phyloP scores from a whole-genome alignment of 2,113 vertebrate species.

The Thunnus maccoyii region DNA sequence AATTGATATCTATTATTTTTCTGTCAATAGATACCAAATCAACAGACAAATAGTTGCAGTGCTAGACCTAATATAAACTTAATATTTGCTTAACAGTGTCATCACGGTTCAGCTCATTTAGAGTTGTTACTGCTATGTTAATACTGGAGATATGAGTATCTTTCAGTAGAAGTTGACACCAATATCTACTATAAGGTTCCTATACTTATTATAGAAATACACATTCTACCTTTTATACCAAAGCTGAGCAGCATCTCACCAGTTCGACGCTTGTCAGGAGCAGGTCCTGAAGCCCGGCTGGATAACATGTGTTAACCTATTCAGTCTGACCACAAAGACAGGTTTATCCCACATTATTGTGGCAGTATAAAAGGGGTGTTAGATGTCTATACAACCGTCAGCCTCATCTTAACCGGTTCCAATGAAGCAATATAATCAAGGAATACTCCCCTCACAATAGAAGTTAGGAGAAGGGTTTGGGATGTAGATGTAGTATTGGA shows the following conservation, averaged over 20 bases:
- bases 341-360: background rate
- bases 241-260: background rate
- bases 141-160: background rate
- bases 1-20: too few species aligned
- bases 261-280: background rate
- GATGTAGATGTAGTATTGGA: background rate
- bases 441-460: background rate
- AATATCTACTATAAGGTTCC: background rate
- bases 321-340: constrained; percentile 1
- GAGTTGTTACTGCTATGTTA: background rate
- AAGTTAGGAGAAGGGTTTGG: background rate
- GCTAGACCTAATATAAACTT: background rate
- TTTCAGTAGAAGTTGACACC: background rate
- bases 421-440: constrained; percentile 5
- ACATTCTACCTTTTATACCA: background rate
- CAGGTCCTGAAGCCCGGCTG: background rate
- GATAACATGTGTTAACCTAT: background rate
- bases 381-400: background rate
- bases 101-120: background rate
- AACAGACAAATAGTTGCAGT: background rate
- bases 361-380: background rate
- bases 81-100: background rate
- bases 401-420: background rate
- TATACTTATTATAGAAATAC: background rate
- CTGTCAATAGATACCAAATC: too few species aligned